Percentiles rank a stretch among this genome's conserved stretches.
Evolutionary conservation across 1,140 invertebrate species (phyloP).

Genomic region (Brachionus koreanus): DNA sequence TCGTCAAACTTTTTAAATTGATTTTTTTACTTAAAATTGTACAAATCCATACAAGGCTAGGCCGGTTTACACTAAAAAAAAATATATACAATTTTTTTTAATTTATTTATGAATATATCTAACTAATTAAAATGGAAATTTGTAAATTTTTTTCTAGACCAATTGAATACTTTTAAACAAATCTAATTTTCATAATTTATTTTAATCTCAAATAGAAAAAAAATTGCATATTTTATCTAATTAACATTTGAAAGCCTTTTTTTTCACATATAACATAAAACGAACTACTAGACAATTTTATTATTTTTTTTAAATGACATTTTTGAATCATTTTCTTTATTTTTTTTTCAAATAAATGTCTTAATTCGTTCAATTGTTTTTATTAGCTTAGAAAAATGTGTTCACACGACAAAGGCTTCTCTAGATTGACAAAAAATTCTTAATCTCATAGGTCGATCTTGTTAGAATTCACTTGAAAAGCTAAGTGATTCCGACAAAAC

Average conservation of each 20-base stretch:
- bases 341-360: background rate
- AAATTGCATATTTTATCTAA: no score
- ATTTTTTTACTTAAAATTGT: background rate
- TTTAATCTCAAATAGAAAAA: no score
- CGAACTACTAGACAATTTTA: no score
- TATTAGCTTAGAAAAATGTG: background rate
- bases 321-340: background rate
- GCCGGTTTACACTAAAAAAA: background rate
- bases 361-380: background rate
- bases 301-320: background rate
- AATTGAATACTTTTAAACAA: no score
- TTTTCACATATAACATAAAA: no score
- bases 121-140: no score
- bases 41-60: background rate
- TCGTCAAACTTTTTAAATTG: background rate
- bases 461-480: conserved; percentile 12
- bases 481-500: conserved; percentile 20
- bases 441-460: background rate
- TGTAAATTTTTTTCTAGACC: no score
- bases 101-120: background rate
- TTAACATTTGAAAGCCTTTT: no score
- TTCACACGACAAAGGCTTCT: background rate
- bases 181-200: no score
- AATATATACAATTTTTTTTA: no score
- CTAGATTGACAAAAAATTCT: background rate